These are phyloP conservation scores for Eleginops maclovinus DNA, from an alignment of 2,113 vertebrate genomes.

Conservation along the genomic window DNA sequence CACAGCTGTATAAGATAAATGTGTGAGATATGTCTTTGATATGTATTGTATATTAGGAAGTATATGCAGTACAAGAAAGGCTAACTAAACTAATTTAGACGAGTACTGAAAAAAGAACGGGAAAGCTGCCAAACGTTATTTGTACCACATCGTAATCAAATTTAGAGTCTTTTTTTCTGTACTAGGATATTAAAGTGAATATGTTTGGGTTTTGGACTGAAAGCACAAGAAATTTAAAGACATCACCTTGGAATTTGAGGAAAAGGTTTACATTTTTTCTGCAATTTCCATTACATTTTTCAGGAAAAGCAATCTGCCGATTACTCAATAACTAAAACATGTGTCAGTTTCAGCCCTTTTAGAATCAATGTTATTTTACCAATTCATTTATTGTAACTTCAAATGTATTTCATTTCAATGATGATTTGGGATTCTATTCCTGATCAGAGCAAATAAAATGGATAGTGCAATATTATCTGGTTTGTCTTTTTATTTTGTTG, in stretches of 20 bases:
- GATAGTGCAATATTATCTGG: slow-evolving; percentile 1
- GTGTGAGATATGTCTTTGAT: background rate
- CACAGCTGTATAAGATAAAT: background rate
- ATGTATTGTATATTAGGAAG: background rate
- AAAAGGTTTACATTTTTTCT: too few species aligned
- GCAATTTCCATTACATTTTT: too few species aligned
- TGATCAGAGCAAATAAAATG: slow-evolving; percentile 18
- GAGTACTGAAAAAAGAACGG: background rate
- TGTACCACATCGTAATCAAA: background rate
- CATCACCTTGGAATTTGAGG: too few species aligned
- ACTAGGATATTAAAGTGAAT: too few species aligned
- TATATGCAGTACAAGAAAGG: too few species aligned
- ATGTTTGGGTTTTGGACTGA: too few species aligned
- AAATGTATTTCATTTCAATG: background rate
- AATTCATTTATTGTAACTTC: background rate
- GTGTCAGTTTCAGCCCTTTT: background rate
- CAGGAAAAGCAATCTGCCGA: too few species aligned
- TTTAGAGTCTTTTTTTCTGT: too few species aligned
- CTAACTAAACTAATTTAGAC: too few species aligned
- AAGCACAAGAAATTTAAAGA: too few species aligned
- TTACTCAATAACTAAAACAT: too few species aligned
- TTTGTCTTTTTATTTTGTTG: slow-evolving; percentile 36
- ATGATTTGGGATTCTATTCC: background rate
- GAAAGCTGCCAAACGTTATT: background rate
- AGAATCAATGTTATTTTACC: background rate